Percentiles rank a stretch among this genome's conserved stretches.
phyloP scores from a whole-genome alignment of 2,888 invertebrate genomes.

The Lamproptera curius region DNA sequence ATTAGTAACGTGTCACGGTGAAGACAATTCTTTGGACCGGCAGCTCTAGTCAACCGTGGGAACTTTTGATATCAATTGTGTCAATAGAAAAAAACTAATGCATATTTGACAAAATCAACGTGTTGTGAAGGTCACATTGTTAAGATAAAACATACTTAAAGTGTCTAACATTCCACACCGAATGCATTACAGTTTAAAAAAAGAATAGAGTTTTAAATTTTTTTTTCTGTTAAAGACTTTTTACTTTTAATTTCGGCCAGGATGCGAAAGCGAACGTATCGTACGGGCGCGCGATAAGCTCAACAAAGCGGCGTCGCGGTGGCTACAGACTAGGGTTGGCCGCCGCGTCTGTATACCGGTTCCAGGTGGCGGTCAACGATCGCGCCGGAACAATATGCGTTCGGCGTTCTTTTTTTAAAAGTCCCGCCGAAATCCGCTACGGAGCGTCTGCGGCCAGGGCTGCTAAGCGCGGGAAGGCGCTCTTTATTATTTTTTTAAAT shows the following conservation, averaged over 20 bases:
- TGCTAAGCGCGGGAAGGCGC: too few relatives aligned
- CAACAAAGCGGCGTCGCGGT: conserved; percentile 14
- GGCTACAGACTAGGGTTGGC: conserved; percentile 15
- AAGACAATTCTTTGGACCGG: not conserved
- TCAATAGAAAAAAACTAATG: too few relatives aligned
- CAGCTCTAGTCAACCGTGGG: not conserved
- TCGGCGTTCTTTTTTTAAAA: conserved; percentile 22
- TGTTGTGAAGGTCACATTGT: not conserved
- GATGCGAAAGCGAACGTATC: conserved; percentile 8
- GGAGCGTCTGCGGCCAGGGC: not conserved
- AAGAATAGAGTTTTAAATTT: not conserved
- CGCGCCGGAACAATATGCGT: conserved; percentile 31
- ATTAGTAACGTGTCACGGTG: not conserved
- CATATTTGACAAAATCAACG: not conserved
- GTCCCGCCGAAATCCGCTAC: conserved; percentile 17
- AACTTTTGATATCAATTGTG: not conserved
- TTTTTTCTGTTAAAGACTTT: too few relatives aligned
- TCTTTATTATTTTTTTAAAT: too few relatives aligned
- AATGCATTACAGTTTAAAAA: not conserved
- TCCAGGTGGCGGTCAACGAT: conserved; percentile 34
- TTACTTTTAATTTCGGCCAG: too few relatives aligned
- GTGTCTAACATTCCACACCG: not conserved
- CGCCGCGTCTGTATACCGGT: conserved; percentile 8
- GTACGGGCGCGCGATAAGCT: conserved; percentile 12
- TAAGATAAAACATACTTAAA: not conserved